Conservation (phyloP, 2,888 invertebrate species). For the Empis stercorea region DNA sequence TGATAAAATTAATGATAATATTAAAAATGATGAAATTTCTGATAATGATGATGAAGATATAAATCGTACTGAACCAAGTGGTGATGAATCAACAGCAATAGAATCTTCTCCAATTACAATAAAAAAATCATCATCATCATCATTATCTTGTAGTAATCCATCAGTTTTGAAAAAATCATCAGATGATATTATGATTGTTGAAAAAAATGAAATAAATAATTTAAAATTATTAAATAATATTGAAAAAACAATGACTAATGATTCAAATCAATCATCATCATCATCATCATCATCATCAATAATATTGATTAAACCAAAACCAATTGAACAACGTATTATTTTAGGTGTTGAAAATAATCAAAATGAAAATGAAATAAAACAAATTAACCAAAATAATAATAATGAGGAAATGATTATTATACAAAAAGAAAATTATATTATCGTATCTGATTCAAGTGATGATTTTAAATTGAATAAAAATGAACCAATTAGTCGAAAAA, state of each 20-base stretch:
- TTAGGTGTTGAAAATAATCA: slow-evolving; percentile 25
- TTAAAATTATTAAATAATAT: too few relatives aligned
- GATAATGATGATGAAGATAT: neutral
- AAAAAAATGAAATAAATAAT: neutral
- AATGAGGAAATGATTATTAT: neutral
- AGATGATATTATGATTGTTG: neutral
- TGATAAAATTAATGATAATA: neutral
- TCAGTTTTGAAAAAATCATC: neutral
- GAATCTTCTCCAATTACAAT: neutral
- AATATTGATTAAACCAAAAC: slow-evolving; percentile 17
- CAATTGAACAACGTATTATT: slow-evolving; percentile 33
- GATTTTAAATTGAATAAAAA: neutral
- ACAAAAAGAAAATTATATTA: too few relatives aligned
- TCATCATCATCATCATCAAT: neutral
- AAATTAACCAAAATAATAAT: neutral
- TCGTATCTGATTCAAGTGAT: neutral
- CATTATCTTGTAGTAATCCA: neutral
- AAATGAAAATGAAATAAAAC: neutral
- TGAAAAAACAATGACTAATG: too few relatives aligned
- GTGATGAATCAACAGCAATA: neutral
- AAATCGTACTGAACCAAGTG: neutral
- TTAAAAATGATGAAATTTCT: neutral
- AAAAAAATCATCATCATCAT: neutral
- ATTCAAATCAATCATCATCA: too few relatives aligned
- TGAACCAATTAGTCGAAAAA: too few relatives aligned